A percentile compares a stretch with the other conserved stretches of the same genome.
Evolutionary conservation across 2,888 invertebrate species (phyloP).

Genomic region (Taphrorychus bicolor): DNA sequence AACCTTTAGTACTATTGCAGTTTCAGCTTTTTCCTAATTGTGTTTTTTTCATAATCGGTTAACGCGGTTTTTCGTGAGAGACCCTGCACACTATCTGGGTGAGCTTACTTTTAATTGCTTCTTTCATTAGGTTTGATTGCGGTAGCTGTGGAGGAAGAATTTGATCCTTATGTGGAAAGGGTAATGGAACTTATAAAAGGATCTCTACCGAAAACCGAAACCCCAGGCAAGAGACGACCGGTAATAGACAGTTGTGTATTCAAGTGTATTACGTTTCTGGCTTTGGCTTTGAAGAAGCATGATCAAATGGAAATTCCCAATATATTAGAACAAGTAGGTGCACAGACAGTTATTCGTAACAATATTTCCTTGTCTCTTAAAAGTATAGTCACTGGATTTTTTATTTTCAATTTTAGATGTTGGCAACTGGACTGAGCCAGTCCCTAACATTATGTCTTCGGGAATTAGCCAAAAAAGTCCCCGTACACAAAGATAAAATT

Average conservation of each 20-base stretch:
- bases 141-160: conserved; percentile 84
- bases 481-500: conserved; percentile 86
- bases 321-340: conserved; percentile 78
- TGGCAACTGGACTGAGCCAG: conserved; percentile 89
- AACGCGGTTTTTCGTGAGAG: too few species aligned
- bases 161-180: conserved; percentile 78
- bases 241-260: conserved; percentile 89
- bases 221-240: conserved; percentile 76
- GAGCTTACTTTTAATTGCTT: conserved; percentile 1
- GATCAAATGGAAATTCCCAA: conserved; percentile 82
- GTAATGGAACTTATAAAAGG: conserved; percentile 78
- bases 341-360: too few species aligned
- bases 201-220: conserved; percentile 69
- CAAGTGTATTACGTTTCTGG: conserved; percentile 90
- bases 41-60: too few species aligned
- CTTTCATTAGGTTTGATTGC: conserved; percentile 71
- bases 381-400: not conserved
- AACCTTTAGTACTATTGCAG: too few species aligned
- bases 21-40: too few species aligned
- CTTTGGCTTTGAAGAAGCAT: conserved; percentile 80
- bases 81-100: too few species aligned
- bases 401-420: conserved; percentile 68
- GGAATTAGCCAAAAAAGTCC: conserved; percentile 86
- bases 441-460: conserved; percentile 90
- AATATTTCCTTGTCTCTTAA: not conserved